phyloP scores from a whole-genome alignment of 2,797 vertebrate genomes.

The Heliangelus exortis region DNA sequence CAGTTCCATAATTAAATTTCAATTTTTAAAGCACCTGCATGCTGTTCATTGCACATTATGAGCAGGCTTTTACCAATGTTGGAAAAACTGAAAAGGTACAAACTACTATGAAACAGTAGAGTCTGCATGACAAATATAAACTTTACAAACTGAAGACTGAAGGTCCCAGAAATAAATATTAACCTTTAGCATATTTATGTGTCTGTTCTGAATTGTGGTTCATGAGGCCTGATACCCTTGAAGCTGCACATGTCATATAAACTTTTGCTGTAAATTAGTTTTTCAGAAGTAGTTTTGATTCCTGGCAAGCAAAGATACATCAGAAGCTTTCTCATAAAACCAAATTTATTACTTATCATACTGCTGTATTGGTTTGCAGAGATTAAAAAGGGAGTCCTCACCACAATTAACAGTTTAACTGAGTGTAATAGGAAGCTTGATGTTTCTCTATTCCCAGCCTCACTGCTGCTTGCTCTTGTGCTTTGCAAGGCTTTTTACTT shows the following conservation, averaged over 20 bases:
- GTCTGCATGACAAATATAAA: neutral
- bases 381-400: neutral
- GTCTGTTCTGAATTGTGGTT: neutral
- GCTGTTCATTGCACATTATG: neutral
- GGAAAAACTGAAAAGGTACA: neutral
- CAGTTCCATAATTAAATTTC: neutral
- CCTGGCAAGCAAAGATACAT: neutral
- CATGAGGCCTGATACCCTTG: neutral
- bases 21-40: neutral
- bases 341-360: constrained; percentile 11
- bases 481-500: constrained; percentile 2
- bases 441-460: neutral
- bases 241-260: neutral
- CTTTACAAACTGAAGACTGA: neutral
- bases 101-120: neutral
- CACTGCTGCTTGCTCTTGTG: neutral
- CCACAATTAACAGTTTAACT: constrained; percentile 33
- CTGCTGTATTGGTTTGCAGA: neutral
- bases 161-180: neutral
- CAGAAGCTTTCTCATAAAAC: constrained; percentile 17
- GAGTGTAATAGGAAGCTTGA: neutral
- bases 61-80: neutral
- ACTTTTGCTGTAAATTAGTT: constrained; percentile 16
- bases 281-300: constrained; percentile 18
- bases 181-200: neutral